Percentiles rank a stretch among this genome's conserved stretches.
phyloP scores from a whole-genome alignment of 2,113 vertebrate genomes.

The Hippocampus guttulatus region DNA sequence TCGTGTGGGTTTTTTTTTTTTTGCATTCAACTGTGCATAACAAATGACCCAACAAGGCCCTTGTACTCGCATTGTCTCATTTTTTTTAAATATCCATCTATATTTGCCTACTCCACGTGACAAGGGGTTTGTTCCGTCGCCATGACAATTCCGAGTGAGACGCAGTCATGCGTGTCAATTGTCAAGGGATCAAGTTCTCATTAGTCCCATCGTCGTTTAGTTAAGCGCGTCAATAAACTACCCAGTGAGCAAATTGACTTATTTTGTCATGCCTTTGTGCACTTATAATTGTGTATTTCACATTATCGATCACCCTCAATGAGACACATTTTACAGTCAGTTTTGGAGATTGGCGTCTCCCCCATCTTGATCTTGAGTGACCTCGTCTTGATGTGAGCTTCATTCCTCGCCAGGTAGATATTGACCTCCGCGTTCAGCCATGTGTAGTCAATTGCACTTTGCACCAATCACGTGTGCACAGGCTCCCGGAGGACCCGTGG shows the following conservation, averaged over 20 bases:
- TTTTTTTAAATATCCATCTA: constrained; percentile 25
- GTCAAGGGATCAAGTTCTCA: constrained; percentile 12
- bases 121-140: not conserved
- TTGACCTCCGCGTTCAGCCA: constrained; percentile 55
- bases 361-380: constrained; percentile 34
- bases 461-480: constrained; percentile 36
- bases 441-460: constrained; percentile 49
- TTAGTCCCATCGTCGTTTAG: constrained; percentile 25
- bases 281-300: constrained; percentile 49
- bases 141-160: not conserved
- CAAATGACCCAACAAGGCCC: constrained; percentile 46
- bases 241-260: constrained; percentile 19
- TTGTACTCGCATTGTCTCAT: constrained; percentile 15
- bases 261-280: constrained; percentile 18
- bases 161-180: not conserved
- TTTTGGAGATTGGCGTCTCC: constrained; percentile 7
- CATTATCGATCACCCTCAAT: constrained; percentile 31
- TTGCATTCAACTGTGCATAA: constrained; percentile 37
- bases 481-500: constrained; percentile 5
- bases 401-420: constrained; percentile 55
- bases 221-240: constrained; percentile 40
- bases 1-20: constrained; percentile 47
- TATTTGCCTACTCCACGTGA: constrained; percentile 1
- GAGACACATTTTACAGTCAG: constrained; percentile 29
- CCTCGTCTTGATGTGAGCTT: constrained; percentile 41